Conservation (phyloP, 2,888 invertebrate species). For the Allolobophora icterica region DNA sequence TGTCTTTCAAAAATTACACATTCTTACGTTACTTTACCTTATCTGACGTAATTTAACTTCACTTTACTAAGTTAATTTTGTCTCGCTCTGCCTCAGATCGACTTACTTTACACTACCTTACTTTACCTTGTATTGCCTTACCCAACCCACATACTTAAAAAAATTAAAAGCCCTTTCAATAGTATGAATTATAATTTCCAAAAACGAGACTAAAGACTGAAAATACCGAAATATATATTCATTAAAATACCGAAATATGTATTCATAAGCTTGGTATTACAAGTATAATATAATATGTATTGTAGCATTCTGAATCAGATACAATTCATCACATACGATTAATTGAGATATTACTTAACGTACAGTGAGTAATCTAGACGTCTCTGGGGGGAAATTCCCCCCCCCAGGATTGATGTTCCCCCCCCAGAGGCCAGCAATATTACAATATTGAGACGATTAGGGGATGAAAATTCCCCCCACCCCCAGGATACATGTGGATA, state of each 20-base stretch:
- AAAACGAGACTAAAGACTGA: not conserved
- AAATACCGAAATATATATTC: not conserved
- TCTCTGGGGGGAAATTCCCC: too few species aligned
- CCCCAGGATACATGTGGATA: too few species aligned
- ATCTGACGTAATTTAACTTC: too few species aligned
- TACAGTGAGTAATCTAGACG: too few species aligned
- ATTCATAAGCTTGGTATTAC: not conserved
- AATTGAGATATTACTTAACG: not conserved
- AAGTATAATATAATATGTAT: not conserved
- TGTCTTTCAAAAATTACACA: too few species aligned
- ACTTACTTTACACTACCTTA: not conserved
- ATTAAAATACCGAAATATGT: not conserved
- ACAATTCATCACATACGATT: not conserved
- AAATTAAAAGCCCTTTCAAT: not conserved
- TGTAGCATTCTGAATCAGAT: not conserved
- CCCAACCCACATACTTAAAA: not conserved
- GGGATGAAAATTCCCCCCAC: too few species aligned
- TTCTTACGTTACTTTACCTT: too few species aligned
- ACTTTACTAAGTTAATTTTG: too few species aligned
- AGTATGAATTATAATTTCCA: not conserved
- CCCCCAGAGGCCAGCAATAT: too few species aligned
- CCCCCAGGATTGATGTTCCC: too few species aligned
- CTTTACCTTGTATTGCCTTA: not conserved
- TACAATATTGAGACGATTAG: too few species aligned
- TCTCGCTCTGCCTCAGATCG: too few species aligned